phyloP scores from a whole-genome alignment of 2,888 invertebrate genomes.

The Chrysina gloriosa region DNA sequence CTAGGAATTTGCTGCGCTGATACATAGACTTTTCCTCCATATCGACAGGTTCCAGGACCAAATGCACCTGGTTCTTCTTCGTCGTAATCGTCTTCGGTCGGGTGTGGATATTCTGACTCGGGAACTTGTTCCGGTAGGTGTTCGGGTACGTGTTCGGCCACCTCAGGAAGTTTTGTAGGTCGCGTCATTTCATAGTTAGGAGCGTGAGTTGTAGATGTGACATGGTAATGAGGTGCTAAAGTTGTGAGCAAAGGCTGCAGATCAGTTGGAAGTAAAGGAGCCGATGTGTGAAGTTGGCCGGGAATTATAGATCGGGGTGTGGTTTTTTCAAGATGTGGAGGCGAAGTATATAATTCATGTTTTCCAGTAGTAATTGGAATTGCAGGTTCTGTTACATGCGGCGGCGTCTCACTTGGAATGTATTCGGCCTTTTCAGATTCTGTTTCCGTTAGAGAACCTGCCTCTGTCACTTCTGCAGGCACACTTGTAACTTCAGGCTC shows the following conservation, averaged over 20 bases:
- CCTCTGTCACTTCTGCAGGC: conserved; percentile 27
- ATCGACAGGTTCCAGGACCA: conserved; percentile 91
- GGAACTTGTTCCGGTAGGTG: conserved; percentile 58
- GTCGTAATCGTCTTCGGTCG: conserved; percentile 73
- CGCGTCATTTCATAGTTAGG: conserved; percentile 38
- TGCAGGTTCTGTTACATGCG: neutral
- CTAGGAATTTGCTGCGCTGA: conserved; percentile 95
- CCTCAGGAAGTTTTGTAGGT: conserved; percentile 43
- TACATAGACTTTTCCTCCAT: conserved; percentile 91
- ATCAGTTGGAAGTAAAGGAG: conserved; percentile 46
- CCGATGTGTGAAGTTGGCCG: conserved; percentile 59
- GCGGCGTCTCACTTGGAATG: conserved; percentile 28
- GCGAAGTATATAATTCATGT: conserved; percentile 41
- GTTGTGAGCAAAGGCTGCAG: conserved; percentile 44
- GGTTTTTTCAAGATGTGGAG: conserved; percentile 37
- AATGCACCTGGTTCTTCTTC: conserved; percentile 82
- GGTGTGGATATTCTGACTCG: conserved; percentile 55
- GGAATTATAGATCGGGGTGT: conserved; percentile 45
- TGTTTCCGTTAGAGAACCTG: conserved; percentile 32
- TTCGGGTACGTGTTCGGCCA: conserved; percentile 46
- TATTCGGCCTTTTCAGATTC: conserved; percentile 42
- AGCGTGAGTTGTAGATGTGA: conserved; percentile 42
- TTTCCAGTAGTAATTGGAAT: conserved; percentile 3
- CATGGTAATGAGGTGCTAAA: conserved; percentile 40
- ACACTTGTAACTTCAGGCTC: too few relatives aligned